These are phyloP conservation scores for Kradibia gibbosae DNA, from an alignment of 1,140 invertebrate species.

Conservation along the genomic window DNA sequence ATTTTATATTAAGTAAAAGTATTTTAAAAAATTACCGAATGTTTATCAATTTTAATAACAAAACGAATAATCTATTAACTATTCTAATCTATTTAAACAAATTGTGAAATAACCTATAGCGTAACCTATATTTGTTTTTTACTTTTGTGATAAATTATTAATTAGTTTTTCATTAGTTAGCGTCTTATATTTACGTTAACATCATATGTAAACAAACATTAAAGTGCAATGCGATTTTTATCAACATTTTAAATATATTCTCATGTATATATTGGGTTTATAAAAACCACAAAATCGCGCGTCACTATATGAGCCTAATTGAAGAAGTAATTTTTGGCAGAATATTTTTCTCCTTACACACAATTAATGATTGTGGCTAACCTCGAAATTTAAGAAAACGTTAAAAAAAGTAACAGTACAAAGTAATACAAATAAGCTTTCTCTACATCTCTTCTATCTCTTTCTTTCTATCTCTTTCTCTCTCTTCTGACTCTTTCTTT, in stretches of 20 bases:
- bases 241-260: not conserved
- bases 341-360: not conserved
- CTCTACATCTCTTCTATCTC: not conserved
- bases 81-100: not conserved
- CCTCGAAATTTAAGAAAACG: not conserved
- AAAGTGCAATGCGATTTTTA: not conserved
- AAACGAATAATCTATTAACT: conserved; percentile 41
- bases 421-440: not conserved
- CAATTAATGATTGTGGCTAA: not conserved
- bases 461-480: not conserved
- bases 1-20: no score
- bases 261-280: not conserved
- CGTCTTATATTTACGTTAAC: not conserved
- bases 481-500: not conserved
- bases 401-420: not conserved
- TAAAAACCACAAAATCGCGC: not conserved
- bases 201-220: not conserved
- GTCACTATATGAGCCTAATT: not conserved
- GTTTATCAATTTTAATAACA: no score
- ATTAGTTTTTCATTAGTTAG: conserved; percentile 11
- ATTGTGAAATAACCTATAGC: conserved; percentile 8
- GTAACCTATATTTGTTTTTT: not conserved
- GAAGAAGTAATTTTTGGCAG: not conserved
- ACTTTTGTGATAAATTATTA: not conserved
- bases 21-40: no score